A percentile compares a stretch with the other conserved stretches of the same genome.
phyloP scores from a whole-genome alignment of 2,113 vertebrate genomes.

The Dasypus novemcinctus region DNA sequence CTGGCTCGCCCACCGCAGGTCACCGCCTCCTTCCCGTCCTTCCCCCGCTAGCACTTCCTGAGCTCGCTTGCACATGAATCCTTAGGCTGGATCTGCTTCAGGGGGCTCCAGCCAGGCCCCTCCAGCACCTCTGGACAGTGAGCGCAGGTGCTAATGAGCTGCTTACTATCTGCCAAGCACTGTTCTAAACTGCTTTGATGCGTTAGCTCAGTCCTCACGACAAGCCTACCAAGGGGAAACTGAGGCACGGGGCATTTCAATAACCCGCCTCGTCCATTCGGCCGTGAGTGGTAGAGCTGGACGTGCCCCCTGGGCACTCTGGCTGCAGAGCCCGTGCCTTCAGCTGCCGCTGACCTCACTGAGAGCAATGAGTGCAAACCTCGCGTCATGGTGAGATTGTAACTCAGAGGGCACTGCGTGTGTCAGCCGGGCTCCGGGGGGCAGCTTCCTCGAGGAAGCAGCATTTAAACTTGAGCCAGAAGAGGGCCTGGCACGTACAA shows the following conservation, averaged over 20 bases:
- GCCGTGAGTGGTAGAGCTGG: neutral
- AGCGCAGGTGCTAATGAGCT: rapidly evolving
- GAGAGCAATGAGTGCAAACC: too few species aligned
- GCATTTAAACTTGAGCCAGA: too few species aligned
- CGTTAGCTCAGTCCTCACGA: neutral
- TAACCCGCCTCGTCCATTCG: neutral
- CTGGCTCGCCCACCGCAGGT: neutral
- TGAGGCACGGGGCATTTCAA: rapidly evolving
- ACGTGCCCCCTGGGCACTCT: neutral
- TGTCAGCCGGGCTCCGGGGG: too few species aligned
- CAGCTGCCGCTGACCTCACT: too few species aligned
- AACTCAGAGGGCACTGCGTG: too few species aligned
- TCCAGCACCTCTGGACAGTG: neutral
- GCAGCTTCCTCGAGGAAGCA: too few species aligned
- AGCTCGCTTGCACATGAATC: rapidly evolving
- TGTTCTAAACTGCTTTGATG: neutral
- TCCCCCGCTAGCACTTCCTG: neutral
- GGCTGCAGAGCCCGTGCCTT: too few species aligned
- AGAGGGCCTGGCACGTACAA: too few species aligned
- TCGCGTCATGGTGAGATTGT: too few species aligned
- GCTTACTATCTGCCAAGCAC: rapidly evolving
- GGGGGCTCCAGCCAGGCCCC: neutral
- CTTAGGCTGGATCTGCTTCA: neutral
- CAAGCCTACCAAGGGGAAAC: neutral
- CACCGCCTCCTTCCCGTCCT: neutral